phyloP scores from a whole-genome alignment of 2,888 invertebrate species.

The Diaphora mendica region DNA sequence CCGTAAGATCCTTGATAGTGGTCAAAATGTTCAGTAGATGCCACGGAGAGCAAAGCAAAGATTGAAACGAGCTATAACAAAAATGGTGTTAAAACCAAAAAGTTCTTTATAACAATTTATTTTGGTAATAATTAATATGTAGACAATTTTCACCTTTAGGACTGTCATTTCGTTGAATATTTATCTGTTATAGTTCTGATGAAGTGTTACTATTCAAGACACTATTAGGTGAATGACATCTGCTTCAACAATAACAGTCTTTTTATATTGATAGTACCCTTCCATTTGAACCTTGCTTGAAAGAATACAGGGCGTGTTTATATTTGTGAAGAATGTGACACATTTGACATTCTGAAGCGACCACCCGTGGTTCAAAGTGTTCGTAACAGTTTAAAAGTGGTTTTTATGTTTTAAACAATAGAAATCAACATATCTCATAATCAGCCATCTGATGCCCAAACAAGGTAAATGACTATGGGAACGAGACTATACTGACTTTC shows the following conservation, averaged over 20 bases:
- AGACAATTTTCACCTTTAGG: constrained; percentile 49
- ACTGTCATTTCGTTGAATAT: constrained; percentile 40
- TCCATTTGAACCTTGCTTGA: constrained; percentile 60
- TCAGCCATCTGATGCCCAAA: background rate
- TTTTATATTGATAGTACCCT: constrained; percentile 66
- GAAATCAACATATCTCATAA: background rate
- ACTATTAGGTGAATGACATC: constrained; percentile 60
- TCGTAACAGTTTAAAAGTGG: background rate
- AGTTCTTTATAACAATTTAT: background rate
- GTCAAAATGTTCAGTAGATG: constrained; percentile 58
- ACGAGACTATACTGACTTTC: no score
- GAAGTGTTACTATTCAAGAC: constrained; percentile 40
- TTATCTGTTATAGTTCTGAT: constrained; percentile 20
- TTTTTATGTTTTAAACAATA: background rate
- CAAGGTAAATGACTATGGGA: background rate
- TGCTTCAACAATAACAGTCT: constrained; percentile 49
- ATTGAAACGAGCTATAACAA: constrained; percentile 56
- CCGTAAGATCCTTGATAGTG: constrained; percentile 38
- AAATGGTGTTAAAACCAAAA: background rate
- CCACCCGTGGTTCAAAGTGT: constrained; percentile 56
- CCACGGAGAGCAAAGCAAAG: constrained; percentile 55
- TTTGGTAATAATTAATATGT: background rate
- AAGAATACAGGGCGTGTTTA: constrained; percentile 55
- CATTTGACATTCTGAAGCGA: constrained; percentile 56
- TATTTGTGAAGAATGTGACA: constrained; percentile 48